Base-by-base conservation (phyloP, 2,888 invertebrate species). In the Margaritifera margaritifera region DNA sequence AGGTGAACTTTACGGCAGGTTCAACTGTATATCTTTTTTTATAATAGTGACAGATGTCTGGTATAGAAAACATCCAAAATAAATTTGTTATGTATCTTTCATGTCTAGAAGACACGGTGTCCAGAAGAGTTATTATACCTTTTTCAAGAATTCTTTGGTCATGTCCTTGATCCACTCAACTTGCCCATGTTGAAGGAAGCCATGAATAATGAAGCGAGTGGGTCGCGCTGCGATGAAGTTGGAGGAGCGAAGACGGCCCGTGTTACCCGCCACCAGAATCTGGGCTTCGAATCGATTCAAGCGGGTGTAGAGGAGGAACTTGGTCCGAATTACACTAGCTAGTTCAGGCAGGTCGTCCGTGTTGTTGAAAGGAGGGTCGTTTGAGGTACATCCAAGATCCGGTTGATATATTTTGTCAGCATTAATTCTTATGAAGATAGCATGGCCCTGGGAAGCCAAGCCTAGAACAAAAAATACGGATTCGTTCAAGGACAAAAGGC, bases 301-400 rank as follows among this genome's bases (percentile, higher is more conserved):
- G 20, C 52, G 25, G 15, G 88, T 89, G 89, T 94, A 95, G 72
- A 95, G 92, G 65, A 94, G 92, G 90, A 94, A 96, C 89, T 94
- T 94, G 0, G 96, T 96, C 81, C 93, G 93, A 76, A 97, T 85
- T 56, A 74, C 68, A 19, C 77, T 73, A 1, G 84, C 84, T 4
- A 78, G 68, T 58, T 81, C 71, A 1, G 84, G 84, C 19, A 77
- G 60, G 1, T 72, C 77, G 24, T 77, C 77, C 1, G 80, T 71
- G 68, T 82, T 81, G 66, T 78, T 75, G 58, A 79, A 78, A n/a
- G 83, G 82, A 42, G 68, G 63, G 1, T 59, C 63, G 56, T 75
- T 80, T 18, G 74, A 66, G 68, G 81, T 83, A 53, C 84, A 84
- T 15, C 78, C 84, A 19, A 84, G 66, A 2, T 67, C 65, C n/a